These are phyloP conservation scores for Coptodon bakossiorum DNA, from an alignment of 2,113 vertebrate genomes.

Conservation along the genomic window DNA sequence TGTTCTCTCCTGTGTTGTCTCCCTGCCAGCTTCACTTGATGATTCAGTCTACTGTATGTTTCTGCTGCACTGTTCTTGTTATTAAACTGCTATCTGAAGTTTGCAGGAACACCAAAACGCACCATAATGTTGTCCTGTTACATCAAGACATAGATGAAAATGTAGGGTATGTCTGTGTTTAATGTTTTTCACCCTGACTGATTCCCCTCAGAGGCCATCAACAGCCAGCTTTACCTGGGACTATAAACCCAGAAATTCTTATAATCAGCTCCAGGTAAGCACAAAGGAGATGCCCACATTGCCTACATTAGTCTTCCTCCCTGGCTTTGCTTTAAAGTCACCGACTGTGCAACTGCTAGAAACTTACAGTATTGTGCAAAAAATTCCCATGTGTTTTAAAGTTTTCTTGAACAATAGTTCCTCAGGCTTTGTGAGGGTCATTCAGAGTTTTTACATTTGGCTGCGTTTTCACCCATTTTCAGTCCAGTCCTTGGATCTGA, in stretches of 20 bases:
- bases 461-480: neutral
- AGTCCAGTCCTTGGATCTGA: neutral
- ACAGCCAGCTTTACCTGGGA: conserved; percentile 71
- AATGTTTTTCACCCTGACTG: conserved; percentile 26
- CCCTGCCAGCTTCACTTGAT: neutral
- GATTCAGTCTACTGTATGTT: neutral
- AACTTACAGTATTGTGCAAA: neutral
- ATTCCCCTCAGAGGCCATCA: conserved; percentile 63
- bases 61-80: neutral
- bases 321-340: conserved; percentile 14
- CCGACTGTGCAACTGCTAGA: neutral
- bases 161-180: conserved; percentile 25
- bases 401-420: neutral
- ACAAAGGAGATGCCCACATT: neutral
- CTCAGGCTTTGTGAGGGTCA: neutral
- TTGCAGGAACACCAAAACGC: neutral
- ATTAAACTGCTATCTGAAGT: neutral
- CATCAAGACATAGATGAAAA: neutral
- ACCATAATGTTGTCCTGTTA: neutral
- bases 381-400: neutral
- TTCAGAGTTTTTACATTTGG: neutral
- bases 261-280: conserved; percentile 73
- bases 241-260: conserved; percentile 71
- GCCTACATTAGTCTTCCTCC: conserved; percentile 6
- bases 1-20: neutral